Conservation (phyloP, 2,888 invertebrate genomes). For the Cerastis leucographa region DNA sequence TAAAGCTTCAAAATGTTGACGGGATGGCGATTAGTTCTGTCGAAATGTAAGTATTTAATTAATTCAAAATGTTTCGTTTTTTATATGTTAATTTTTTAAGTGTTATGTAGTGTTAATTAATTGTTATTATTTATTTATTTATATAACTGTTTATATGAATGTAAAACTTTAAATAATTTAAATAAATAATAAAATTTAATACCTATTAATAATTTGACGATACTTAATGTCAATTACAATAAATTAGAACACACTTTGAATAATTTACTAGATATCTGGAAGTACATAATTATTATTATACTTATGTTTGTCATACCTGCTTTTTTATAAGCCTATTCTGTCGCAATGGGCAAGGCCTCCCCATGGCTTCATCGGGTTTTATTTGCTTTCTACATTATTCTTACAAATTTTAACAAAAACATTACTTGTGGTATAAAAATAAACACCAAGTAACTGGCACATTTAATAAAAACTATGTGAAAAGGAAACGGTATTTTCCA, state of each 20-base stretch:
- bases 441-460: background rate
- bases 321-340: background rate
- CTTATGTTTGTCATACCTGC: background rate
- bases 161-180: background rate
- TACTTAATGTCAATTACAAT: background rate
- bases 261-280: background rate
- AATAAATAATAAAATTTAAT: background rate
- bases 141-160: background rate
- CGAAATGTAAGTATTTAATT: slow-evolving; percentile 84
- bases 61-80: background rate
- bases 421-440: background rate
- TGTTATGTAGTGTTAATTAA: background rate
- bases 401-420: background rate
- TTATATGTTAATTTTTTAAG: background rate
- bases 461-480: background rate
- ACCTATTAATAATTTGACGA: background rate
- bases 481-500: background rate
- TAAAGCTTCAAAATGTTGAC: slow-evolving; percentile 82
- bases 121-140: background rate
- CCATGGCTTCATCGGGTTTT: background rate
- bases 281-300: background rate
- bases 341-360: background rate
- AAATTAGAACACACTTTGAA: background rate
- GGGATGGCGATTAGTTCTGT: slow-evolving; percentile 85
- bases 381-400: background rate